Evolutionary conservation across 2,888 invertebrate species (phyloP).

Genomic region (Tridacna gigas): DNA sequence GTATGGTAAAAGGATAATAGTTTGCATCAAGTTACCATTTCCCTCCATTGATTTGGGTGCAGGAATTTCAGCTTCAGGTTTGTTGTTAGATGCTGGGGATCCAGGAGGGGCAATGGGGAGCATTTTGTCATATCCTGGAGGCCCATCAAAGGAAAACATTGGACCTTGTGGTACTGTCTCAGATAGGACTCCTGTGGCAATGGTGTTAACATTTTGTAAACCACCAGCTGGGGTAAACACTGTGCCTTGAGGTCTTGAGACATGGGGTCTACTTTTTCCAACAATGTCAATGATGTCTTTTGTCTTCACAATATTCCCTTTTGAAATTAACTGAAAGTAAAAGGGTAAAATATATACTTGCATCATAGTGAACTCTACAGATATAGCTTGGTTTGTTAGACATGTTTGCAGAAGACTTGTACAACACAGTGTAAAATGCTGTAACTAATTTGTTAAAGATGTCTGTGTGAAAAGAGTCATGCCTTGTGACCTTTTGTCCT

Average conservation of each 20-base stretch:
- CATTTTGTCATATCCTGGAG: conserved; percentile 32
- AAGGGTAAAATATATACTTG: too few relatives aligned
- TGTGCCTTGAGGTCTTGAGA: conserved; percentile 31
- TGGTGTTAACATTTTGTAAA: background rate
- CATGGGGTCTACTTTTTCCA: conserved; percentile 27
- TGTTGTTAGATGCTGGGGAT: background rate
- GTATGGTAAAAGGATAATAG: background rate
- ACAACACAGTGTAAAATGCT: too few relatives aligned
- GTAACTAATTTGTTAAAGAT: too few relatives aligned
- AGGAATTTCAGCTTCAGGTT: background rate
- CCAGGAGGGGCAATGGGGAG: conserved; percentile 26
- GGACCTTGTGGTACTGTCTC: conserved; percentile 7
- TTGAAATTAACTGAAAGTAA: conserved; percentile 51
- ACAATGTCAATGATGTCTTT: conserved; percentile 39
- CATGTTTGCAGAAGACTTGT: too few relatives aligned
- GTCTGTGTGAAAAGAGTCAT: too few relatives aligned
- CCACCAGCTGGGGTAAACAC: conserved; percentile 23
- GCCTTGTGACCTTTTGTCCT: too few relatives aligned
- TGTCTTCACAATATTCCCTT: conserved; percentile 49
- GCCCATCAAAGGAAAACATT: conserved; percentile 9
- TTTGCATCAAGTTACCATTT: background rate
- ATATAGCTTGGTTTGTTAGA: too few relatives aligned
- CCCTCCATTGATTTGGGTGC: conserved; percentile 8
- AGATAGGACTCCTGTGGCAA: background rate
- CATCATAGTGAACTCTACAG: too few relatives aligned